Evolutionary conservation across 2,888 invertebrate genomes (phyloP).

Genomic region (Brachycybe producta): DNA sequence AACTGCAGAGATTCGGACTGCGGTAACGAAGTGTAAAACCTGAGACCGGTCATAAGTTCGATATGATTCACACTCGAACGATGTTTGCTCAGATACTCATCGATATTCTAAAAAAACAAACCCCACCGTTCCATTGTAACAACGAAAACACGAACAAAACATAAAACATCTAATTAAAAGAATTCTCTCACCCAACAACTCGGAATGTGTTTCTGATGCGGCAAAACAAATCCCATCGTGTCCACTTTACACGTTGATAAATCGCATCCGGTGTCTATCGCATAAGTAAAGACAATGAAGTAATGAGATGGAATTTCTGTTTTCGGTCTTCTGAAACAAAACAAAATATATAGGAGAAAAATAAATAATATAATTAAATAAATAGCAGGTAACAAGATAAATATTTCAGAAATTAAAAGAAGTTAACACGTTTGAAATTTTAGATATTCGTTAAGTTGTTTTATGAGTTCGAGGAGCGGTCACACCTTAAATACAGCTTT

Average conservation of each 20-base stretch:
- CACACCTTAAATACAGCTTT: too few relatives aligned
- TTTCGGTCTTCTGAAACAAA: too few relatives aligned
- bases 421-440: too few relatives aligned
- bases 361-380: too few relatives aligned
- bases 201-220: neutral
- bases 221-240: neutral
- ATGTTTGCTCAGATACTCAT: neutral
- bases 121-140: neutral
- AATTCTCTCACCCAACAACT: neutral
- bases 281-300: neutral
- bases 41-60: neutral
- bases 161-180: neutral
- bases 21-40: neutral
- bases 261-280: neutral
- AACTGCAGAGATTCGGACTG: neutral
- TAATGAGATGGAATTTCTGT: neutral
- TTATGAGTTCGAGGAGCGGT: too few relatives aligned
- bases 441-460: too few relatives aligned
- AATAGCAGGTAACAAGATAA: too few relatives aligned
- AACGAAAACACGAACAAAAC: neutral
- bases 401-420: neutral
- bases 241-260: neutral
- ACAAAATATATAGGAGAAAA: too few relatives aligned
- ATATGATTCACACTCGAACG: neutral
- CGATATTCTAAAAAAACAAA: neutral